phyloP scores from a whole-genome alignment of 1,140 invertebrate species.

The Proctacanthus coquilletti region DNA sequence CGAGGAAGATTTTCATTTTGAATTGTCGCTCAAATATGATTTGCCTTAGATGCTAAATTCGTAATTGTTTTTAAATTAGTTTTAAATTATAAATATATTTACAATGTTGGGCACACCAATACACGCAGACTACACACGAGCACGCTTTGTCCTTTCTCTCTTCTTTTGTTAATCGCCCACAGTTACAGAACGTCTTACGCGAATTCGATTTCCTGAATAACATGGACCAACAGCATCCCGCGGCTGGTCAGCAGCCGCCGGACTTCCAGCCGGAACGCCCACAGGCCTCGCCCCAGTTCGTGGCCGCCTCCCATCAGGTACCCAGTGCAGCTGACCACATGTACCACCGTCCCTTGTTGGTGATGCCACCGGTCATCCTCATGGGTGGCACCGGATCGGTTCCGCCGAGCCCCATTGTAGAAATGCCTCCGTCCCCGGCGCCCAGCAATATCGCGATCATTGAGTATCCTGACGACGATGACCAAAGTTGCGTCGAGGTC shows the following conservation, averaged over 20 bases:
- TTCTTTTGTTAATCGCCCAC: conserved; percentile 30
- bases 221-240: conserved; percentile 19
- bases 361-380: conserved; percentile 25
- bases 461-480: conserved; percentile 55
- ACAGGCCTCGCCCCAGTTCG: conserved; percentile 1
- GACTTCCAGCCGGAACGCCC: conserved; percentile 2
- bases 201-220: conserved; percentile 76
- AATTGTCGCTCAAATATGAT: too few species aligned
- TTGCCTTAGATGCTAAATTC: too few species aligned
- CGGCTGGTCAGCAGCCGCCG: conserved; percentile 7
- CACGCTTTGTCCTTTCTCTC: not conserved
- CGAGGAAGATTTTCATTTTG: too few species aligned
- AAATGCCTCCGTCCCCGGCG: conserved; percentile 18
- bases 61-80: too few species aligned
- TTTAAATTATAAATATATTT: too few species aligned
- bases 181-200: conserved; percentile 66
- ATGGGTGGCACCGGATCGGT: conserved; percentile 12
- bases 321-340: too few species aligned
- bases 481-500: conserved; percentile 32
- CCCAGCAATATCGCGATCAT: conserved; percentile 25
- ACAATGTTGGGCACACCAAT: too few species aligned
- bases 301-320: conserved; percentile 7
- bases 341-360: conserved; percentile 28
- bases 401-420: conserved; percentile 14
- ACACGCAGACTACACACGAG: too few species aligned